Conservation (phyloP, 2,113 vertebrate genomes). For the Machaerirhynchus nigripectus region DNA sequence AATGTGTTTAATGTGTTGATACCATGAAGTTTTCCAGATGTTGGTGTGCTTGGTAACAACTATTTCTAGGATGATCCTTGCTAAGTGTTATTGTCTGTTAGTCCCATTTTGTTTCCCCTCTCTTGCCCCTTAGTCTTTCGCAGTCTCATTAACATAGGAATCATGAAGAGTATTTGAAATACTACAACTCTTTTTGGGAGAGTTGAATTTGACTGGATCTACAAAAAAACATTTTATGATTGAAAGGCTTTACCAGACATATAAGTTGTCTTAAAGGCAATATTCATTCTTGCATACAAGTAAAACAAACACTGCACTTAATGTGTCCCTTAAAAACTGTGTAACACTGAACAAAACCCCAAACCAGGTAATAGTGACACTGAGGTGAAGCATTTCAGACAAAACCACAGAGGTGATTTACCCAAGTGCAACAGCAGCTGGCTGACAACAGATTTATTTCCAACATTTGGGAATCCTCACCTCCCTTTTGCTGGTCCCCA, state of each 20-base stretch:
- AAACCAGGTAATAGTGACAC: background rate
- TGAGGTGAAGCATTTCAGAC: background rate
- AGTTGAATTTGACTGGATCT: background rate
- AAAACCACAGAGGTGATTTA: background rate
- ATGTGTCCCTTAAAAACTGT: background rate
- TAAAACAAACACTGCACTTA: background rate
- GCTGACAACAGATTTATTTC: background rate
- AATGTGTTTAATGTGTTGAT: background rate
- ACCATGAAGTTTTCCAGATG: background rate
- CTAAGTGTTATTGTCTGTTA: background rate
- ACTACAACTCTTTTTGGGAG: background rate
- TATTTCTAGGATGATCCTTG: background rate
- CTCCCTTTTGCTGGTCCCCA: fast-evolving
- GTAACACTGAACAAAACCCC: fast-evolving
- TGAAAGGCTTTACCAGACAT: background rate
- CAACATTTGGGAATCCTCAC: background rate
- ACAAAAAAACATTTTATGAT: background rate
- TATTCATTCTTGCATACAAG: background rate
- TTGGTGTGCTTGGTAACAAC: background rate
- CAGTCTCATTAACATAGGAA: background rate
- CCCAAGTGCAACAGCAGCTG: background rate
- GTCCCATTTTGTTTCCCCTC: background rate
- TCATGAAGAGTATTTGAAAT: background rate
- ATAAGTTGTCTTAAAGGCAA: background rate
- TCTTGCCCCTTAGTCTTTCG: background rate